Percentiles rank a stretch among this genome's conserved stretches.
Evolutionary conservation across 35 echinoderm and acorn worm genomes (phyloP).

Genomic region (Acanthaster planci): DNA sequence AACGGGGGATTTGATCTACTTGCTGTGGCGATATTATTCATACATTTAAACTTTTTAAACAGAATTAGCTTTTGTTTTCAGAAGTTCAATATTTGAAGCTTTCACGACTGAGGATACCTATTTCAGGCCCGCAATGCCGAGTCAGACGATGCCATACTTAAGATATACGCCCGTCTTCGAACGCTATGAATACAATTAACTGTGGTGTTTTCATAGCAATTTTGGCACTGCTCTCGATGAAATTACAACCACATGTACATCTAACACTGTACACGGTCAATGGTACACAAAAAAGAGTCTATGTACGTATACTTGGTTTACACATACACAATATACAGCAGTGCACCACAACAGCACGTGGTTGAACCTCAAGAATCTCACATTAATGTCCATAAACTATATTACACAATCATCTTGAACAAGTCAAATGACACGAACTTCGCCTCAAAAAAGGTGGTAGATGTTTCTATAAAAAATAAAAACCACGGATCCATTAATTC

Average conservation of each 20-base stretch:
- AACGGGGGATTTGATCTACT: no score
- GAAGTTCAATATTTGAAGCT: no score
- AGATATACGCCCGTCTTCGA: no score
- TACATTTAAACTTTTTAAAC: no score
- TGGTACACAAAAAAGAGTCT: neutral
- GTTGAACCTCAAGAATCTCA: neutral
- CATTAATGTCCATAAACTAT: conserved; percentile 5
- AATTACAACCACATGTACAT: neutral
- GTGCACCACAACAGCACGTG: neutral
- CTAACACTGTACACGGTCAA: conserved; percentile 22
- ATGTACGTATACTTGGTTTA: conserved; percentile 6
- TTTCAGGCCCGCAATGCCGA: no score
- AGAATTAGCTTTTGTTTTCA: no score
- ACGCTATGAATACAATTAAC: no score
- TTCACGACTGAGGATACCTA: no score
- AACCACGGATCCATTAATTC: conserved; percentile 13
- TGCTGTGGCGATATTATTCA: no score
- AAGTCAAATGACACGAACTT: conserved; percentile 13
- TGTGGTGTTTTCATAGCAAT: no score
- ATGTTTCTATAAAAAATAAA: conserved; percentile 29
- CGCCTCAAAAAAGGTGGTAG: conserved; percentile 26
- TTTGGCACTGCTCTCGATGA: no score
- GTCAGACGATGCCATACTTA: no score
- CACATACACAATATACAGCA: conserved; percentile 23
- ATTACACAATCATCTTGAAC: conserved; percentile 21